These are phyloP conservation scores for Phoxinus dragarum DNA, from an alignment of 2,797 vertebrate genomes.

Conservation along the genomic window DNA sequence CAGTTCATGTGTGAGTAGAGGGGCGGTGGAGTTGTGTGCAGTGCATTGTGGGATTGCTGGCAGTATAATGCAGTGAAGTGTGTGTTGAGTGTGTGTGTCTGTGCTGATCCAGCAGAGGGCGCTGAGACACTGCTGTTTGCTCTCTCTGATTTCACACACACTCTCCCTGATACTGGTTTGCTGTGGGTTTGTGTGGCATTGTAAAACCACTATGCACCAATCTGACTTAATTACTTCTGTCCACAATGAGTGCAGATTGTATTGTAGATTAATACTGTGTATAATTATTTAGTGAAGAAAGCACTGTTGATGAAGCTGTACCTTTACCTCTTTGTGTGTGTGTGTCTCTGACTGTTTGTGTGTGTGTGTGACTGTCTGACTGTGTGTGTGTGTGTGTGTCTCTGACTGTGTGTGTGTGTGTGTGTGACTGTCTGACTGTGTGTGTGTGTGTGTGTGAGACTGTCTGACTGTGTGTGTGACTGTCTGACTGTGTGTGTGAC, in stretches of 20 bases:
- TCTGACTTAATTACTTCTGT: neutral
- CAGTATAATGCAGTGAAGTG: neutral
- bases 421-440: too few relatives aligned
- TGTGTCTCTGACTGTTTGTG: too few relatives aligned
- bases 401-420: too few relatives aligned
- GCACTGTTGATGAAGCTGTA: neutral
- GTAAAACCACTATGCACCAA: too few relatives aligned
- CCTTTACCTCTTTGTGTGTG: neutral
- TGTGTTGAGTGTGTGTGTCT: neutral
- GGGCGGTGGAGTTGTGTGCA: neutral
- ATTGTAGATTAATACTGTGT: too few relatives aligned
- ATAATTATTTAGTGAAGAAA: too few relatives aligned
- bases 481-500: too few relatives aligned
- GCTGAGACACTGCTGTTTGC: neutral
- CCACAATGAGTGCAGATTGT: neutral
- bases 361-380: too few relatives aligned
- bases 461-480: too few relatives aligned
- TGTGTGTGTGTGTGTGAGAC: too few relatives aligned
- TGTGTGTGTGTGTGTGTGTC: too few relatives aligned
- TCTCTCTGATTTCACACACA: neutral
- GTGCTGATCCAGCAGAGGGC: slow-evolving; percentile 19
- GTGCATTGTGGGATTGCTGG: neutral
- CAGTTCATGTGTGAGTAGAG: neutral
- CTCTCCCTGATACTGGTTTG: neutral
- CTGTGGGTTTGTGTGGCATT: neutral